Conservation (phyloP, 2,797 vertebrate species). For the Xenops minutus region DNA sequence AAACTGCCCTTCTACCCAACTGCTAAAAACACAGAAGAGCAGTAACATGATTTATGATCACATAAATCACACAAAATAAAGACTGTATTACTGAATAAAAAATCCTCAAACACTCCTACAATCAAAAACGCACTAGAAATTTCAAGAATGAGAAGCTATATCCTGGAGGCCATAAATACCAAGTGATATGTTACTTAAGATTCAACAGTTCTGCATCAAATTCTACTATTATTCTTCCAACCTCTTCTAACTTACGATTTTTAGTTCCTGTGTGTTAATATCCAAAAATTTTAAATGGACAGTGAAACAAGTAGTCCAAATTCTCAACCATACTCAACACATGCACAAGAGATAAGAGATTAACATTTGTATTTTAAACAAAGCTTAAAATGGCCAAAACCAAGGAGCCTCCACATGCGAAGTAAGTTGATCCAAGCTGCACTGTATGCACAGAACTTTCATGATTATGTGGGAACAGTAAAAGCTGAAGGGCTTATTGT, state of each 20-base stretch:
- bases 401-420: neutral
- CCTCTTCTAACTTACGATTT: neutral
- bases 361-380: neutral
- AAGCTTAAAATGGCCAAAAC: neutral
- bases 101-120: neutral
- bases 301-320: neutral
- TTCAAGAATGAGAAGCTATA: neutral
- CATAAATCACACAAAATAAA: neutral
- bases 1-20: neutral
- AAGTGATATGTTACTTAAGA: rapidly evolving
- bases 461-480: neutral
- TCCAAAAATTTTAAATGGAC: neutral
- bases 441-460: neutral
- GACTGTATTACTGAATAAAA: neutral
- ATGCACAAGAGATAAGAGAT: neutral
- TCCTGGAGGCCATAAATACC: neutral
- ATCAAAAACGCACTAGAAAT: neutral
- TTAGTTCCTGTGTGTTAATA: neutral
- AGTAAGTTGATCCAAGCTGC: neutral
- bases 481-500: neutral
- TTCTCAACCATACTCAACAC: neutral
- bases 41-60: neutral
- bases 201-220: neutral
- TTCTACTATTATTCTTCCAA: neutral
- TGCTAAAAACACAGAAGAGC: neutral